Base-by-base conservation (phyloP, 2,888 invertebrate species). In the Automeris io region DNA sequence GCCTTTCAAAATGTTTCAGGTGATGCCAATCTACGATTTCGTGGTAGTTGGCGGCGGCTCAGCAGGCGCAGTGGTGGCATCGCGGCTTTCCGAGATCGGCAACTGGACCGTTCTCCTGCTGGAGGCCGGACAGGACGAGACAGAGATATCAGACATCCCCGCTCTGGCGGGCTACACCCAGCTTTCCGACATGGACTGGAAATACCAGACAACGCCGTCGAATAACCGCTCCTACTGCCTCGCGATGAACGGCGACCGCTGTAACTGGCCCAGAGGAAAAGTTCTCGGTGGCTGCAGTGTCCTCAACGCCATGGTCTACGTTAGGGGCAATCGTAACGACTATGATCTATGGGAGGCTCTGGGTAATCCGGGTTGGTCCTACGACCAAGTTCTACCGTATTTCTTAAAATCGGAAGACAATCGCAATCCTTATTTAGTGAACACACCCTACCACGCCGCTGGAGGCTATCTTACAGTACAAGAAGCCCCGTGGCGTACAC, bases 221-320 rank as follows among this genome's bases (percentile, higher is more conserved):
- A 83, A 89, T 22, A 91, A 92, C 49, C 91, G 92, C 33, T 90
- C 92, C n/a, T 95, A 95, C 72, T 96, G 96, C 61, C 89, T 94
- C 45, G 95, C 94, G 5, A 95, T 96, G 95, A 90, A 92, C 48
- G 94, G 93, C 0, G 94, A 94, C 69, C 88, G 95, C 44, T 96
- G 95, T 73, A 95, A 95, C 76, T 96, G 95, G 96, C 95, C 96
- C 2, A 88, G 98, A 46, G 98, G 98, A 36, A 96, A 95, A 72
- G 96, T 94, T 11, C 88, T 97, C 13, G 96, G 96, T 16, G 96
- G 97, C 8, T 91, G 93, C 39, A 95, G 95, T 57, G 94, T 95
- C 1, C 89, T 96, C 1, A 97, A 97, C 70, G 95, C 95, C 8
- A 96, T 97, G 96, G 90, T 96, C 22, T 97, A 97, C 78, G 92